These are phyloP conservation scores for Aplidium turbinatum DNA, from an alignment of 23 tunicate genomes.

Conservation along the genomic window DNA sequence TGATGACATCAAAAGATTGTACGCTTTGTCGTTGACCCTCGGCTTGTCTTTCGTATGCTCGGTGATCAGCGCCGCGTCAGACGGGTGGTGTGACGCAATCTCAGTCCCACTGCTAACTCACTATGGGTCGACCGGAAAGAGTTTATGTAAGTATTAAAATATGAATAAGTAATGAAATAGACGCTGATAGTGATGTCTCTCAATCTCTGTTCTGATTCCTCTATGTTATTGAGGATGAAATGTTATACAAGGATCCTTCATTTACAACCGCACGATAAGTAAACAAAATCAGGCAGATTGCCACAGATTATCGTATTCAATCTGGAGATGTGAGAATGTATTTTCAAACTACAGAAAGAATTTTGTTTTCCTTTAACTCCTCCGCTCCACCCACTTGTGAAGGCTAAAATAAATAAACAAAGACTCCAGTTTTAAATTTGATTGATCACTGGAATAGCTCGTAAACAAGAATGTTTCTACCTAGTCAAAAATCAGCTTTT, in stretches of 20 bases:
- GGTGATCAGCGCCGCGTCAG: constrained; percentile 63
- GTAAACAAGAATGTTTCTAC: not conserved
- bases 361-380: too few relatives aligned
- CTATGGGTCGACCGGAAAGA: constrained; percentile 8
- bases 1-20: constrained; percentile 13
- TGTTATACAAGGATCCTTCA: too few relatives aligned
- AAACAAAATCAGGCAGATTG: too few relatives aligned
- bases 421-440: not conserved
- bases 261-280: not conserved
- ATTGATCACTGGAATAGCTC: not conserved
- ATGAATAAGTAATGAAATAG: not conserved
- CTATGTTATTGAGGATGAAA: too few relatives aligned
- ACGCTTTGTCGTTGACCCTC: constrained; percentile 43
- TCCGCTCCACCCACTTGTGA: too few relatives aligned
- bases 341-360: not conserved
- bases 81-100: constrained; percentile 54
- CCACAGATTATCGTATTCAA: too few relatives aligned
- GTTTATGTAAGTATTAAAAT: constrained; percentile 1
- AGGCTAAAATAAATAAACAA: not conserved
- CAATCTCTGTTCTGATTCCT: too few relatives aligned
- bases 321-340: too few relatives aligned
- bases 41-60: constrained; percentile 53
- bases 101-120: constrained; percentile 20
- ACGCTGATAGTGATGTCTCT: not conserved
- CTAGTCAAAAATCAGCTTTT: not conserved